phyloP scores from a whole-genome alignment of 2,888 invertebrate genomes.

The Agrilus cyanescens region DNA sequence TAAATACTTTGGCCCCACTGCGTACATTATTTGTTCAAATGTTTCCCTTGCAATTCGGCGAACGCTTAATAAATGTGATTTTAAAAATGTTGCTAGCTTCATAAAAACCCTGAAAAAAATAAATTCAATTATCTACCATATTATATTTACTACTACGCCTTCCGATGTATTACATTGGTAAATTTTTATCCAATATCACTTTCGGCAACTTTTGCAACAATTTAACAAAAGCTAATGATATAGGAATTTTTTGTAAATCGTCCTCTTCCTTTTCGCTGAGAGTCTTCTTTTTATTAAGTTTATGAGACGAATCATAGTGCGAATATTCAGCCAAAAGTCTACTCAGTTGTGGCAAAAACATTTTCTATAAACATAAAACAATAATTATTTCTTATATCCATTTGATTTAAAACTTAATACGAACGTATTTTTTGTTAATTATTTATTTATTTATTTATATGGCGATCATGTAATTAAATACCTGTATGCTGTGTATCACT shows the following conservation, averaged over 20 bases:
- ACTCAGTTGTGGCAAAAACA: conserved; percentile 71
- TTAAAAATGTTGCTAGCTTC: conserved; percentile 83
- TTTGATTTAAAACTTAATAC: too few relatives aligned
- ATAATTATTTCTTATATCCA: too few relatives aligned
- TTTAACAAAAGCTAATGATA: conserved; percentile 87
- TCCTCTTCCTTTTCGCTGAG: conserved; percentile 73
- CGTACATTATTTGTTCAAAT: conserved; percentile 80
- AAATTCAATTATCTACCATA: conserved; percentile 5
- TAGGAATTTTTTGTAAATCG: conserved; percentile 80
- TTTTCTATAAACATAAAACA: conserved; percentile 50
- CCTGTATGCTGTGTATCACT: conserved; percentile 44
- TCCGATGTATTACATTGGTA: conserved; percentile 63
- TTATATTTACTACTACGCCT: neutral
- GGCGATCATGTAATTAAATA: conserved; percentile 12
- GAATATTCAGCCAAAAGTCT: conserved; percentile 56
- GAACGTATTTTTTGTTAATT: too few relatives aligned
- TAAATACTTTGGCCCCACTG: conserved; percentile 74
- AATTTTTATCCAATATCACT: conserved; percentile 57
- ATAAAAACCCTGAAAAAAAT: conserved; percentile 56
- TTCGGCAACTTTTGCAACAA: conserved; percentile 77
- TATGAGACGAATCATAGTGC: conserved; percentile 64
- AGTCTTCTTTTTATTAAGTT: conserved; percentile 58
- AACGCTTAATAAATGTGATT: conserved; percentile 78
- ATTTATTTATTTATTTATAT: too few relatives aligned
- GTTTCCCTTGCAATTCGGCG: conserved; percentile 77